Base-by-base conservation (phyloP, 2,797 vertebrate genomes). In the Hafferia zeledoni region DNA sequence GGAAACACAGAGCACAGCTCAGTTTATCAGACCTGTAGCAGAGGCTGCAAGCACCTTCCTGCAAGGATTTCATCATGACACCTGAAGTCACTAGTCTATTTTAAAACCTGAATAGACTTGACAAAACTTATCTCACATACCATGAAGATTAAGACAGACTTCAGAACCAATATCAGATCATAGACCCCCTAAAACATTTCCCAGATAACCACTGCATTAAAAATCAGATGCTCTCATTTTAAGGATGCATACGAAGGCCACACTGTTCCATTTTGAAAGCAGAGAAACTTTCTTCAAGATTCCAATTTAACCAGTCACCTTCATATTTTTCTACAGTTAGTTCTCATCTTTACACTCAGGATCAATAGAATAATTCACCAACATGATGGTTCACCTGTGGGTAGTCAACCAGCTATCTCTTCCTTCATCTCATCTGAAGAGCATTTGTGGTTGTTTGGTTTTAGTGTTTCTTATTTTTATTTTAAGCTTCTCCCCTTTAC, bases 11-110 rank as follows among this genome's bases (percentile, higher is more conserved):
- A 87, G 28, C 31, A 39, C 5, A 37, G 44, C 44, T 59, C 20
- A 64, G 37, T 17, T 78, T n/a, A 72, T 72, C 30, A 88, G 75
- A 17, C 49, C 39, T 37, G 46, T 16, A 69, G 60, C 31, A 84
- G n/a, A 65, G 52, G 28, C 69, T 72, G 72, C 84, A 79, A 78
- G 77, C 50, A 86, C 24, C 50, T 63, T 90, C 83, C 86, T 82
- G 76, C 65, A 78, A 81, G 53, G 33, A 35, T 72, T 84, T 85
- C 50, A 79, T 43, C 76, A 59, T 68, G 49, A 41, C 53, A 84
- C 25, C 27, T 75, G 43, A 92, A 83, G 30, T 39, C 27, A 37
- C 72, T 43, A 63, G 31, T 31, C 39, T 76, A 49, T 46, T 84
- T 60, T 55, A 87, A 87, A 87, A 94, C 68, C 39, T 74, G 67